Conservation (phyloP, 2,797 vertebrate species). For the Poecilia gillii region DNA sequence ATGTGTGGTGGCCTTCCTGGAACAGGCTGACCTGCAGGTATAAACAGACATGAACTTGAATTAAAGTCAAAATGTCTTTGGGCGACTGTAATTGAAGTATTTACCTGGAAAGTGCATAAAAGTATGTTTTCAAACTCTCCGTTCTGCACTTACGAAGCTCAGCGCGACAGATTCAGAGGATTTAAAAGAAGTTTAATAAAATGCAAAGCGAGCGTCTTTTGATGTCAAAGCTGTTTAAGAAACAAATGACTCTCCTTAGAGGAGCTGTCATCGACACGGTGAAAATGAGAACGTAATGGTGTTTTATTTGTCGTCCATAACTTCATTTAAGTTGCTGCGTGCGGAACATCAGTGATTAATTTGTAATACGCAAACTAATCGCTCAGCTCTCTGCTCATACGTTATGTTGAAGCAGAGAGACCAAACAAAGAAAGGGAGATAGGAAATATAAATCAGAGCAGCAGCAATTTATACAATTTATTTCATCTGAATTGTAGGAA, state of each 20-base stretch:
- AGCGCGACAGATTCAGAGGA: not conserved
- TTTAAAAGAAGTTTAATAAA: not conserved
- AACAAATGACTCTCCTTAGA: not conserved
- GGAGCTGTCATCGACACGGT: not conserved
- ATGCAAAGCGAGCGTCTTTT: not conserved
- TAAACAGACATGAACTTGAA: not conserved
- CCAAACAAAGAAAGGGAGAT: not conserved
- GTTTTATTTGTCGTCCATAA: not conserved
- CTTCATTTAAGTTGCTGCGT: conserved; percentile 5
- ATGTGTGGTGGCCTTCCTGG: not conserved
- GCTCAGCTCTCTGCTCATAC: not conserved
- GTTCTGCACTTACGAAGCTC: not conserved
- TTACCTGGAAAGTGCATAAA: not conserved
- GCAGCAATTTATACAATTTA: not conserved
- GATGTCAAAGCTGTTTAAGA: conserved; percentile 1
- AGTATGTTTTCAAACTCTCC: not conserved
- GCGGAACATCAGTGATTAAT: not conserved
- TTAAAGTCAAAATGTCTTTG: not conserved
- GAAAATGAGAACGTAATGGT: not conserved
- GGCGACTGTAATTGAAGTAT: not conserved
- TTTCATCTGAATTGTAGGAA: not conserved
- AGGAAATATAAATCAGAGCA: not conserved
- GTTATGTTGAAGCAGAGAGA: not conserved
- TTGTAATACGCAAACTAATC: not conserved
- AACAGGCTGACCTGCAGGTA: not conserved